phyloP scores from a whole-genome alignment of 2,888 invertebrate species.

The Harpalus rufipes region DNA sequence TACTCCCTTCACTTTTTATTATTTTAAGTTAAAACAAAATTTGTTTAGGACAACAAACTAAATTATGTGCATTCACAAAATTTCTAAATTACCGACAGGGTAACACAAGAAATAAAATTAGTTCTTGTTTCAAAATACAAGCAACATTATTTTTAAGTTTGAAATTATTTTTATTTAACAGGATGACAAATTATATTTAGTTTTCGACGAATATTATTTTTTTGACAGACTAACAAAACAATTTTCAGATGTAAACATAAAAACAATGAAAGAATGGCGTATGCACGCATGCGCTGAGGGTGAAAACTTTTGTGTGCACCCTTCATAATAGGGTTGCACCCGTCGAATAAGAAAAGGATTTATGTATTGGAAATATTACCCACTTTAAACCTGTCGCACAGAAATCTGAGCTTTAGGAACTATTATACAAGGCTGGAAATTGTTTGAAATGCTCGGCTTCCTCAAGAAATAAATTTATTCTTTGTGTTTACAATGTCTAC shows the following conservation, averaged over 20 bases:
- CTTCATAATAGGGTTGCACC: conserved; percentile 55
- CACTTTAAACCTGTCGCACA: neutral
- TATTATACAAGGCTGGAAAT: conserved; percentile 37
- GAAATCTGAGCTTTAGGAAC: conserved; percentile 18
- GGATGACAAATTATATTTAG: conserved; percentile 25
- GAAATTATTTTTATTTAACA: conserved; percentile 8
- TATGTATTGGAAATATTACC: conserved; percentile 76
- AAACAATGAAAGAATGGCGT: conserved; percentile 52
- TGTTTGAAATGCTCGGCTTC: conserved; percentile 19
- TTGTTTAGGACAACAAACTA: neutral
- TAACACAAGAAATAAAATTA: conserved; percentile 38
- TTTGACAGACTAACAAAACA: neutral
- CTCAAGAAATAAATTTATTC: conserved; percentile 64
- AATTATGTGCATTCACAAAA: conserved; percentile 49
- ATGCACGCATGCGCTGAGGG: conserved; percentile 54
- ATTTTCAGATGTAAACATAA: conserved; percentile 25
- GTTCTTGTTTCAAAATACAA: conserved; percentile 35
- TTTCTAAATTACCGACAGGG: conserved; percentile 26
- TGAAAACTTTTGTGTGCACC: conserved; percentile 29
- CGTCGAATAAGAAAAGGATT: conserved; percentile 74
- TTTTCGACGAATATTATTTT: neutral
- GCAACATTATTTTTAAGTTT: conserved; percentile 13
- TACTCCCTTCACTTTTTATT: conserved; percentile 10
- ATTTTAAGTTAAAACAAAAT: conserved; percentile 15
- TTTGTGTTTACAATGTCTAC: conserved; percentile 65